Evolutionary conservation across 2,888 invertebrate genomes (phyloP), one percentile per base, ranked within the genome.

Genomic region (Xestobium rufovillosum): DNA sequence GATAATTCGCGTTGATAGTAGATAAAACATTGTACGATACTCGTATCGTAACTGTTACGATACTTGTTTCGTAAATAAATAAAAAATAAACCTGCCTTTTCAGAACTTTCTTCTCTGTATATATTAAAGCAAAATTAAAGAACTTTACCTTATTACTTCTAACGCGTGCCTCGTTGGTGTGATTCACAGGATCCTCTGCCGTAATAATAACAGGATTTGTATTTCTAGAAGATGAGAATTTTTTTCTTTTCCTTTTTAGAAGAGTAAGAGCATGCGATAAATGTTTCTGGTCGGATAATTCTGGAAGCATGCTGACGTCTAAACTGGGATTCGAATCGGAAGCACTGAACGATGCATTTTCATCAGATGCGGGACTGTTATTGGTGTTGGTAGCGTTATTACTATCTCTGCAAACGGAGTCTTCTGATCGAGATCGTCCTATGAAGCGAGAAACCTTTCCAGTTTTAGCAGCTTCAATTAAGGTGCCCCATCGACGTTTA

Each of bases 391-490:
- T 71, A 52, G 59, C 70, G 44, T 73, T 73, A 57, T 73, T 73
- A 35, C 57, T 60, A 35, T 62, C 60, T 36, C 67, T 66, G 52
- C 74, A 79, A 34, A 89, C 86, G 6, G 88, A 89, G 63, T 89
- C 89, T 65, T 89, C 88, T 2, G 88, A 88, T 48, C 81, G 72
- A 30, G 80, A 80, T 48, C 84, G 74, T 16, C 87, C 86, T 47
- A 88, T 82, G 53, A 89, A 73, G 44, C 84, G 74, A 14, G 84
- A 81, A 31, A 88, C 84, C 53, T 80, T 76, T 15, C 85, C 86
- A 42, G 81, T 78, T 56, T 84, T 83, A 26, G 89, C 87, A 29
- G 89, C 88, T 60, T 89, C 88, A 59, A 89, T 88, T 42, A 89
- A 70, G 26, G 88, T 87, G 42, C 83, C 84, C 84, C 84, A 85